These are phyloP conservation scores for Drosophila auraria DNA, from an alignment of 1,140 invertebrate species.

Conservation along the genomic window DNA sequence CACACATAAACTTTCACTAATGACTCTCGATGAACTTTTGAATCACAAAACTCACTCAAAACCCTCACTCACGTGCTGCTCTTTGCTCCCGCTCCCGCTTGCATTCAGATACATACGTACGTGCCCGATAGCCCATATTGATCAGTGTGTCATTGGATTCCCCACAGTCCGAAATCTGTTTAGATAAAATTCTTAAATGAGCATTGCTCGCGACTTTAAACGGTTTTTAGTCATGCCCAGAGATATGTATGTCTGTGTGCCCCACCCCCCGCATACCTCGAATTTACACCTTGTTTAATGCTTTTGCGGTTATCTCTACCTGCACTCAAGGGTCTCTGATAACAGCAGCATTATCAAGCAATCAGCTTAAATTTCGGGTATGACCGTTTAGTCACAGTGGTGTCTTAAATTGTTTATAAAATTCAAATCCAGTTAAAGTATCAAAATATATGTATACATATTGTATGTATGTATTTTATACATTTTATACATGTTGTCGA, in stretches of 20 bases:
- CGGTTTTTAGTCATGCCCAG: constrained; percentile 37
- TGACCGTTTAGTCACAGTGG: constrained; percentile 12
- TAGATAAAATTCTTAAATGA: constrained; percentile 38
- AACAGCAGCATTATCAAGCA: constrained; percentile 34
- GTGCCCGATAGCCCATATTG: constrained; percentile 17
- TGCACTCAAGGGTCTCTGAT: constrained; percentile 31
- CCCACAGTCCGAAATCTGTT: constrained; percentile 7
- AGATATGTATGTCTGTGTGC: constrained; percentile 1
- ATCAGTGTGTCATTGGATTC: constrained; percentile 28
- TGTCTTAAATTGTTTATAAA: not conserved
- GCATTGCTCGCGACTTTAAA: not conserved
- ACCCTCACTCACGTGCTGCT: constrained; percentile 27
- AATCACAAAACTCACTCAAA: constrained; percentile 28
- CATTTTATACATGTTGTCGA: no score
- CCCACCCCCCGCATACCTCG: not conserved
- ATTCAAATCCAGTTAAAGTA: not conserved
- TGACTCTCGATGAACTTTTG: constrained; percentile 75
- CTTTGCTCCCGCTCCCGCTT: constrained; percentile 6
- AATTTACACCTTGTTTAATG: constrained; percentile 53
- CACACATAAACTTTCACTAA: constrained; percentile 74
- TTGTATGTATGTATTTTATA: no score
- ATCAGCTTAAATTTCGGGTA: constrained; percentile 33
- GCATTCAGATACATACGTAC: constrained; percentile 18
- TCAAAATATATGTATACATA: not conserved
- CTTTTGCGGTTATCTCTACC: constrained; percentile 31